A percentile compares a stretch with the other conserved stretches of the same genome.
These are phyloP conservation scores for Lepidonotus clava DNA, from an alignment of 2,888 invertebrate species.

Conservation along the genomic window DNA sequence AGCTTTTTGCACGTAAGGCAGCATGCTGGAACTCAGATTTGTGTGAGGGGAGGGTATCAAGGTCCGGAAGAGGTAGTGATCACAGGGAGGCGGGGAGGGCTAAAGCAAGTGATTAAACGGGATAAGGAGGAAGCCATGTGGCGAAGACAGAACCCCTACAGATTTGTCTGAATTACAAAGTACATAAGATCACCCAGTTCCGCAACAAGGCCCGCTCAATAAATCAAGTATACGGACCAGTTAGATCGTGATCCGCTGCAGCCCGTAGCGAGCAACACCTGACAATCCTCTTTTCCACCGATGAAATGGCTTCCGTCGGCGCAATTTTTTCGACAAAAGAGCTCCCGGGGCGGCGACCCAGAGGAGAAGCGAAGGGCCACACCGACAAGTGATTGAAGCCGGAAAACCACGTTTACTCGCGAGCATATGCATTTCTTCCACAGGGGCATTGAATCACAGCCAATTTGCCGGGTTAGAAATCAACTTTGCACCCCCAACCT, in stretches of 20 bases:
- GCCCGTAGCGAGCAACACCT: not conserved
- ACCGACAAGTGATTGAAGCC: conserved; percentile 16
- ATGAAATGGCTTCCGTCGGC: not conserved
- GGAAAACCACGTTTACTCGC: conserved; percentile 14
- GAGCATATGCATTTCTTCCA: conserved; percentile 23
- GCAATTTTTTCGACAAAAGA: not conserved
- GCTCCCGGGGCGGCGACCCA: not conserved
- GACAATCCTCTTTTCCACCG: not conserved
- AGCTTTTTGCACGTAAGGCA: not conserved
- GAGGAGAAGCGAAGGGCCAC: not conserved
- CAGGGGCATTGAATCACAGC: conserved; percentile 30
- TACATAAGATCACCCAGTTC: not conserved
- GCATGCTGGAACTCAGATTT: not conserved
- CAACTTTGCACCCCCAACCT: not conserved
- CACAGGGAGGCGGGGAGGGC: conserved; percentile 2
- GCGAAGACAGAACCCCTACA: not conserved
- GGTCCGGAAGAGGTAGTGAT: not conserved
- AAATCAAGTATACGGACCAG: conserved; percentile 33
- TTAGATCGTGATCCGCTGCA: no score
- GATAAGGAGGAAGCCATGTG: conserved; percentile 35
- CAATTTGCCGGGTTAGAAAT: conserved; percentile 22
- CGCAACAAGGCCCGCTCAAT: not conserved
- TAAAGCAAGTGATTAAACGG: conserved; percentile 32
- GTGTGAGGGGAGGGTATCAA: not conserved
- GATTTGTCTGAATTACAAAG: conserved; percentile 20